Evolutionary conservation across 2,888 invertebrate species (phyloP), one percentile per base, ranked within the genome.

Genomic region (Tetramorium bicarinatum): DNA sequence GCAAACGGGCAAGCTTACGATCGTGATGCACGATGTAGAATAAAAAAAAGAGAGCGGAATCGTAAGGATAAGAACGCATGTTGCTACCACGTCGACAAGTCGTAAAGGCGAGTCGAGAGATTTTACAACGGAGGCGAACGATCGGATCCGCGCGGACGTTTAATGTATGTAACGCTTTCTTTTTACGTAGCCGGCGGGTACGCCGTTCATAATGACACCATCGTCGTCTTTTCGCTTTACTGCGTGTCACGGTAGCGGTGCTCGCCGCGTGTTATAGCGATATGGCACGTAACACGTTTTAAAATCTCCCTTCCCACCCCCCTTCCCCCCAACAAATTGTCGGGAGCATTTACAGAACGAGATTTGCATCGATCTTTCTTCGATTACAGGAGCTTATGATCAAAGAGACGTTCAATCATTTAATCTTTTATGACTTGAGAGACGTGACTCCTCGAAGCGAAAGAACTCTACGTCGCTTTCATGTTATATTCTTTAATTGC

Each of bases 21-120:
- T 25, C n/a, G 41, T 7, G 38, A n/a, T n/a, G n/a, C 38, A 18
- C 21, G 61, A 15, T 18, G 75, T 8, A 11, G 7, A 25, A 66
- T 52, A 54, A 54, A 77, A 25, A 25, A 74, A 82, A 82, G 34
- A 54, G 62, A 72, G n/a, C 9, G 18, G 41, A 41, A 66, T 52
- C 49, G 47, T 49, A 47, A 54, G 54, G 47, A 80, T 87, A 80
- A 87, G 79, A 64, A 72, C 21, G 21, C 56, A 44, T 71, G 18
- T 59, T 41, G 21, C 44, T 52, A 66, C 52, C 62, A 62, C n/a
- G 67, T 38, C 62, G 77, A 77, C 61, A 66, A 44, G 72, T 82
- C 86, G 84, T 88, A 86, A 87, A 85, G 69, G 25, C 64, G n/a
- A 18, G 71, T 34, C 47, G 54, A 59, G 52, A 75, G 72, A 76